phyloP scores from a whole-genome alignment of 2,113 vertebrate genomes.

The Scatophagus argus region DNA sequence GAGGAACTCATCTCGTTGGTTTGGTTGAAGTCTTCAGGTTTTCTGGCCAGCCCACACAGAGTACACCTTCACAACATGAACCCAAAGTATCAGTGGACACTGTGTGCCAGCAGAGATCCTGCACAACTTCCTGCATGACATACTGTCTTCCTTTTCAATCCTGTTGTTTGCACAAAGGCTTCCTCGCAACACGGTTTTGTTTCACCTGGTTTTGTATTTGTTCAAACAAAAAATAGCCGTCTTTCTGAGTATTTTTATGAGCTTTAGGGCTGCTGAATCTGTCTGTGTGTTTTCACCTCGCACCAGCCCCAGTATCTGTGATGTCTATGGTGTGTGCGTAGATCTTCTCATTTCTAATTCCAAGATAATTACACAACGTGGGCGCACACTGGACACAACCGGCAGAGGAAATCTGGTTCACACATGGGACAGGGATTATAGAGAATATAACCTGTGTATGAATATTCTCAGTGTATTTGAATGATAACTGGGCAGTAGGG shows the following conservation, averaged over 20 bases:
- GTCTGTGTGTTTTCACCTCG: neutral
- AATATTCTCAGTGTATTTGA: neutral
- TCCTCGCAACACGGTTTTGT: constrained; percentile 22
- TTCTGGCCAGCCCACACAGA: neutral
- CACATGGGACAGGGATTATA: neutral
- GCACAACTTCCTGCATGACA: constrained; percentile 26
- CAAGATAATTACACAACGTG: neutral
- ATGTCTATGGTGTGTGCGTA: neutral
- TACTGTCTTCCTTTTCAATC: constrained; percentile 12
- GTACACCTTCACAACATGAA: neutral
- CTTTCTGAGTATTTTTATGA: neutral
- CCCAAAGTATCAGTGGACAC: neutral
- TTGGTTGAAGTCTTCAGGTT: neutral
- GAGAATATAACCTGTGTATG: neutral
- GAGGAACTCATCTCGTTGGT: neutral
- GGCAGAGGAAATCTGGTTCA: neutral
- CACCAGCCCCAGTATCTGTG: neutral
- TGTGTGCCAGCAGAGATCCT: neutral
- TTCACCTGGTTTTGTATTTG: neutral
- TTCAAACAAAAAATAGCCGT: neutral
- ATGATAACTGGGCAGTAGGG: neutral
- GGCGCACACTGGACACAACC: too few species aligned
- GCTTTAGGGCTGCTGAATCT: neutral
- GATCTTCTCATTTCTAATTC: neutral
- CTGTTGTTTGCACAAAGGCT: constrained; percentile 29